These are phyloP conservation scores for Hapalemur alaotrensis DNA, from an alignment of 2,797 vertebrate genomes.

Conservation along the genomic window DNA sequence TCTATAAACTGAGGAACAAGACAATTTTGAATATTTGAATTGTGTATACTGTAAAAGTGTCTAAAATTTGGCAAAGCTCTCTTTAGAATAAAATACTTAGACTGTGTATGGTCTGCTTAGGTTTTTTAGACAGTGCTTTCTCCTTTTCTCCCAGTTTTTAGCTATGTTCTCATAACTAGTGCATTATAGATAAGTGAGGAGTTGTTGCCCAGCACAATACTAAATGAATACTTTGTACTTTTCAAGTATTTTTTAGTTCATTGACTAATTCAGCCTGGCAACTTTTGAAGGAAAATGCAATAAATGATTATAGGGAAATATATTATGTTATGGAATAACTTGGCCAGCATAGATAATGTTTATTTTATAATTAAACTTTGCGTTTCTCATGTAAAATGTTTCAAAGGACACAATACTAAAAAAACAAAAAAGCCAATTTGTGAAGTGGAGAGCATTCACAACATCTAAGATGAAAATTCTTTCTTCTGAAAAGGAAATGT, in stretches of 20 bases:
- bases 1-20: background rate
- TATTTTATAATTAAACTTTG: slow-evolving; percentile 32
- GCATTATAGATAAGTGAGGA: background rate
- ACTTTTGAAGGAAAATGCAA: background rate
- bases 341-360: background rate
- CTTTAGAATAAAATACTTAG: background rate
- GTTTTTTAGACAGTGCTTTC: background rate
- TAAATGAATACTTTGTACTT: background rate
- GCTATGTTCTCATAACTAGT: background rate
- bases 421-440: background rate
- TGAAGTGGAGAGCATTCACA: background rate
- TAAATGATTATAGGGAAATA: background rate
- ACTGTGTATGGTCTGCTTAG: background rate
- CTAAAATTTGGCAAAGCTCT: background rate
- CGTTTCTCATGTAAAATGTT: slow-evolving; percentile 30
- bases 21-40: background rate
- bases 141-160: background rate
- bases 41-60: background rate
- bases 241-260: background rate
- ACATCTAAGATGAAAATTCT: background rate
- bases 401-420: background rate
- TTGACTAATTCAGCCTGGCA: background rate
- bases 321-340: background rate
- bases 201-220: background rate
- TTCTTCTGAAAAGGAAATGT: background rate